Percentiles rank a stretch among this genome's conserved stretches.
Evolutionary conservation across 1,140 invertebrate species (phyloP).

Genomic region (Caerostris extrusa): DNA sequence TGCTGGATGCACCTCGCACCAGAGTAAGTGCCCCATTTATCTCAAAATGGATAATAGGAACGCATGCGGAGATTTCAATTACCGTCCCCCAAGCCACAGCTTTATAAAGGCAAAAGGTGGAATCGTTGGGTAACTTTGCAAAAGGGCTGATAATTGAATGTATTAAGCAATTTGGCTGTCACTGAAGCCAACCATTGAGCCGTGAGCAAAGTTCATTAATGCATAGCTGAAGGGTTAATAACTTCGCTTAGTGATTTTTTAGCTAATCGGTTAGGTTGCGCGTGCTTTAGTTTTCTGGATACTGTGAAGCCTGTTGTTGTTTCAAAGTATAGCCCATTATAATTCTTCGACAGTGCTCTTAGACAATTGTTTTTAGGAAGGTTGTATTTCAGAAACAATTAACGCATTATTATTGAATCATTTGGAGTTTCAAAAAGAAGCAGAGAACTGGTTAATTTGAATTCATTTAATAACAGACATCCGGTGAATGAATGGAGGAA

Average conservation of each 20-base stretch:
- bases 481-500: no score
- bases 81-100: neutral
- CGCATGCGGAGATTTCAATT: neutral
- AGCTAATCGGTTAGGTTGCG: neutral
- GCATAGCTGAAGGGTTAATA: conserved; percentile 12
- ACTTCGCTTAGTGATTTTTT: conserved; percentile 1
- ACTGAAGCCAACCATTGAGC: conserved; percentile 26
- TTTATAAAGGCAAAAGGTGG: neutral
- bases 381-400: neutral
- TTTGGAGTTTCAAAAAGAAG: neutral
- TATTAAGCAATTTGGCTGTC: conserved; percentile 31
- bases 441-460: no score
- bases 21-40: neutral
- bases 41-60: neutral
- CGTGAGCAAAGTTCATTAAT: conserved; percentile 12
- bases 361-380: neutral
- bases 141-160: conserved; percentile 15
- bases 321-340: no score
- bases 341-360: neutral
- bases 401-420: neutral
- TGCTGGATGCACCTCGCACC: neutral
- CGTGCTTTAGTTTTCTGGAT: neutral
- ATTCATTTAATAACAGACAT: no score
- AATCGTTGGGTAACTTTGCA: neutral
- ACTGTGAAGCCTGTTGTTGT: no score